A percentile compares a stretch with the other conserved stretches of the same genome.
These are phyloP conservation scores for Coracias cyanogaster DNA, from an alignment of 2,797 vertebrate genomes.

Conservation along the genomic window DNA sequence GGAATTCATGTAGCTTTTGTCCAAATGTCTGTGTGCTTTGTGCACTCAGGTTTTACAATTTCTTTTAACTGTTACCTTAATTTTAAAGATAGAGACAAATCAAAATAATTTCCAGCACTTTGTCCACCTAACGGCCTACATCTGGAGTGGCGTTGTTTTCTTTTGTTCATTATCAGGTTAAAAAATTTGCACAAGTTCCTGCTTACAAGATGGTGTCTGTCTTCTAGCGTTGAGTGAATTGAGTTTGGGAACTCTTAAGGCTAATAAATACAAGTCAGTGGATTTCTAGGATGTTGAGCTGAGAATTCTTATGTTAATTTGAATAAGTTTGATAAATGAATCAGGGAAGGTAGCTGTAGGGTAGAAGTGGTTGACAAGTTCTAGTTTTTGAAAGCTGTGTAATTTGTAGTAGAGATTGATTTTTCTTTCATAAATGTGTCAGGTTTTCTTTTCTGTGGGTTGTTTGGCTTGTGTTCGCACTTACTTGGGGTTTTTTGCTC, in stretches of 20 bases:
- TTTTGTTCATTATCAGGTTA: background rate
- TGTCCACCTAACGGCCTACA: background rate
- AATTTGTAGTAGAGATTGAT: slow-evolving; percentile 4
- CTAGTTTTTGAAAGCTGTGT: background rate
- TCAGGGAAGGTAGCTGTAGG: background rate
- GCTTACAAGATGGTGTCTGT: background rate
- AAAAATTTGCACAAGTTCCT: background rate
- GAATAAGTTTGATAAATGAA: background rate
- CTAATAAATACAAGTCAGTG: background rate
- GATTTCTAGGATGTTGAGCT: background rate
- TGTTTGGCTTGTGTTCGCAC: slow-evolving; percentile 13
- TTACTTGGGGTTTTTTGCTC: background rate
- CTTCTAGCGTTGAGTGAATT: background rate
- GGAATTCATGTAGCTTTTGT: background rate
- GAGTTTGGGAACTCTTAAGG: background rate
- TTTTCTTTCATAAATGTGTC: slow-evolving; percentile 2
- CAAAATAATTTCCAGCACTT: background rate
- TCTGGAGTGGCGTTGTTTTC: background rate
- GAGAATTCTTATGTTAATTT: slow-evolving; percentile 10
- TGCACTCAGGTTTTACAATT: background rate
- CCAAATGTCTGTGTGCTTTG: background rate
- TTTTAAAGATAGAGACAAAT: background rate
- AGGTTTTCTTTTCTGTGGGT: background rate
- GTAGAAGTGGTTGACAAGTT: background rate
- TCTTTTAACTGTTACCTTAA: background rate